Base-by-base conservation (phyloP, 1,140 invertebrate genomes). In the Zaprionus nigranus region DNA sequence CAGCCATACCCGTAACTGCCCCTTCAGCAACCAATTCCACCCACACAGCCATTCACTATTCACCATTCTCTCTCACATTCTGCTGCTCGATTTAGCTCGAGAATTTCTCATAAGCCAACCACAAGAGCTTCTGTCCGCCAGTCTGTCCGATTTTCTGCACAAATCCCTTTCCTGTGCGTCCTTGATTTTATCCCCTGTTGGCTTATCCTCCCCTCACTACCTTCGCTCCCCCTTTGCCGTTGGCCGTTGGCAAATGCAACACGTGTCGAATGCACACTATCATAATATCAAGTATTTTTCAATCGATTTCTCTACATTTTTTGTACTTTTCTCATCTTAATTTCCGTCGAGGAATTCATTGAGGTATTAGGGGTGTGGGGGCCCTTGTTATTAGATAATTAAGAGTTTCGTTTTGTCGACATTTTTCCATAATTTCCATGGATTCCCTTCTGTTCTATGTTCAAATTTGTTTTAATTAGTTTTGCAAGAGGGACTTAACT, bases 231-330 rank as follows among this genome's bases (percentile, higher is more conserved):
- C 38, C 6, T 60, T 66, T n/a, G n/a, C n/a, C n/a, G n/a, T n/a
- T n/a, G n/a, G 26, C 26, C 60, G n/a, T 34, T 72, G 53, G 69
- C 36, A 51, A 63, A 46, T 68, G 70, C 57, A 59, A 62, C 78
- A 81, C 71, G 78, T 54, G 51, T 57, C 78, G 65, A 66, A 36
- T 66, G 40, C 38, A 22, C n/a, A 17, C 40, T 7, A 43, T 24
- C 49, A 46, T 22, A 13, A 12, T 46, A 58, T 34, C 30, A 46
- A 66, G 38, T 34, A 58, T 36, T 24, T 26, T 24, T 36, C 1
- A 22, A 24, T 24, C 15, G 5, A 26, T 24, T 15, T 34, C 6
- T 15, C n/a, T 26, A 11, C 13, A n/a, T 54, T 28, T 61, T 30
- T 51, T 15, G 4, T 36, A n/a, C 36, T 49, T 5, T 11, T 49